These are phyloP conservation scores for Raja brachyura DNA, from an alignment of 2,113 vertebrate species.

Conservation along the genomic window DNA sequence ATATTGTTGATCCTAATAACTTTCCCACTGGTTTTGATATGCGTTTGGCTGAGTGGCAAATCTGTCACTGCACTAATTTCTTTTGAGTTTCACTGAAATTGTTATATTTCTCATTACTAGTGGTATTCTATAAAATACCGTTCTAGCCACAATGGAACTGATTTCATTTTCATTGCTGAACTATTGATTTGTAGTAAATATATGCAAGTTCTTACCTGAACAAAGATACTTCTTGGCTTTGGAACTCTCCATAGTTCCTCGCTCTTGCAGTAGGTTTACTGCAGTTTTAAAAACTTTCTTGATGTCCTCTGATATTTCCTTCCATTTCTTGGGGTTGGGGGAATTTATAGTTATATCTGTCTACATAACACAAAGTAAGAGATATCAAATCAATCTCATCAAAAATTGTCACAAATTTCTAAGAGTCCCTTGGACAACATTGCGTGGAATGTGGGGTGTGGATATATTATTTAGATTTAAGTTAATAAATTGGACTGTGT, in stretches of 20 bases:
- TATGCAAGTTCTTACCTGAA: conserved; percentile 64
- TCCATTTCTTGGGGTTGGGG: conserved; percentile 81
- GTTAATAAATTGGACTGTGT: no score
- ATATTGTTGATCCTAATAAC: neutral
- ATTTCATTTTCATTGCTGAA: neutral
- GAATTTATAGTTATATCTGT: conserved; percentile 74
- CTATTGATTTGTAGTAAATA: neutral
- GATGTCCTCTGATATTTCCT: conserved; percentile 86
- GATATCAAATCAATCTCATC: neutral
- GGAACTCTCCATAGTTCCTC: conserved; percentile 82
- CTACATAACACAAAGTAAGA: conserved; percentile 51
- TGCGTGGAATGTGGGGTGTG: neutral
- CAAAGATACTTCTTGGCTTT: conserved; percentile 93
- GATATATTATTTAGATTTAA: neutral
- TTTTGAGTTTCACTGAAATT: no score
- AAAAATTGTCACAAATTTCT: neutral
- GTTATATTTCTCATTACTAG: no score
- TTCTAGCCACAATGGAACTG: neutral
- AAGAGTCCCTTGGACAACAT: neutral
- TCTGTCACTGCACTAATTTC: neutral
- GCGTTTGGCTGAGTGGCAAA: neutral
- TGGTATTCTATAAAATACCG: neutral
- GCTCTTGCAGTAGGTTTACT: conserved; percentile 82
- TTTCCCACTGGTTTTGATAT: neutral
- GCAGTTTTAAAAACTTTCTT: conserved; percentile 86